Conservation (phyloP, 2,797 vertebrate genomes). For the Gymnopithys bicolor region DNA sequence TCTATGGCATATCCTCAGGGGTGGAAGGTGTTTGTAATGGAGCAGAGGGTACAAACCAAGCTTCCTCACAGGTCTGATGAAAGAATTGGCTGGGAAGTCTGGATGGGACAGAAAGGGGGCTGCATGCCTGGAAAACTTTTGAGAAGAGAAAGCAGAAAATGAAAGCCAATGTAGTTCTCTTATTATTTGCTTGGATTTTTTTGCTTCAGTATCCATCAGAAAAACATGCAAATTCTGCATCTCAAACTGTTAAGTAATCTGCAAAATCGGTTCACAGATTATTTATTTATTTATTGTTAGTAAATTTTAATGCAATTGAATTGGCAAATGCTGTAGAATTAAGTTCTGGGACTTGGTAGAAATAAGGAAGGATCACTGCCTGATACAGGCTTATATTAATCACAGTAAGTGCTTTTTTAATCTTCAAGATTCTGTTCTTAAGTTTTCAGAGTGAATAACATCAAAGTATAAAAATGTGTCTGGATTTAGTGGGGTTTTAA, state of each 20-base stretch:
- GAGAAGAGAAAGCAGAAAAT: neutral
- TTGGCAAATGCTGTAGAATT: neutral
- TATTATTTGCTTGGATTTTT: neutral
- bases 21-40: neutral
- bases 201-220: neutral
- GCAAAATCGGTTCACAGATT: neutral
- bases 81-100: neutral
- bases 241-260: neutral
- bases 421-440: neutral
- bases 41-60: neutral
- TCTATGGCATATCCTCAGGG: neutral
- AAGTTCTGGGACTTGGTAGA: neutral
- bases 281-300: neutral
- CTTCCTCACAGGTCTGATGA: neutral
- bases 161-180: neutral
- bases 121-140: neutral
- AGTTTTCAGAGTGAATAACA: neutral
- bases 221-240: neutral
- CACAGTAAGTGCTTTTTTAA: neutral
- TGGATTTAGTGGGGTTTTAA: neutral
- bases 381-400: neutral
- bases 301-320: neutral
- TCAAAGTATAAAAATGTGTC: neutral
- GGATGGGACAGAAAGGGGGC: neutral
- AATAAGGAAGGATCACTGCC: neutral